These are phyloP conservation scores for Andrena haemorrhoa DNA, from an alignment of 2,888 invertebrate genomes.

Conservation along the genomic window DNA sequence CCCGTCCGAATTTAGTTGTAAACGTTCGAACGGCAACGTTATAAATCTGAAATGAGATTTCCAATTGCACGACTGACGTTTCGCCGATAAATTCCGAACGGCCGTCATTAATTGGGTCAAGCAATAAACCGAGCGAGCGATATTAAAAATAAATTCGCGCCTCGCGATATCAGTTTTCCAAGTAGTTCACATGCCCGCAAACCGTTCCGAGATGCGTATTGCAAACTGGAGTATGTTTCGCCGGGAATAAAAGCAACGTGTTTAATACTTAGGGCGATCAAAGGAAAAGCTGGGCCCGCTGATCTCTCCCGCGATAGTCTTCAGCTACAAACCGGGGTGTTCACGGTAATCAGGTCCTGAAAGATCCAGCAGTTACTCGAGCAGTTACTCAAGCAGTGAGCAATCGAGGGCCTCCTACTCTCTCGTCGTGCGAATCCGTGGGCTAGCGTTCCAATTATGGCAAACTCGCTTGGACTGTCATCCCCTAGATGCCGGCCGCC, in stretches of 20 bases:
- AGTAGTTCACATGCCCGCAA: background rate
- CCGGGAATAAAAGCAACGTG: too few relatives aligned
- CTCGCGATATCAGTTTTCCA: constrained; percentile 1
- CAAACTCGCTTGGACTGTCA: background rate
- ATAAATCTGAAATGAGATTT: constrained; percentile 64
- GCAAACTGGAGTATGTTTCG: too few relatives aligned
- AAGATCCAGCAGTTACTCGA: too few relatives aligned
- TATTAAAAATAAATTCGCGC: constrained; percentile 41
- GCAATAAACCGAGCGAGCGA: constrained; percentile 46
- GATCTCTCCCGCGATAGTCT: too few relatives aligned
- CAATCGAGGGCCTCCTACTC: background rate
- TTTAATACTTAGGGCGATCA: too few relatives aligned
- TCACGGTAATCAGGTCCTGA: too few relatives aligned
- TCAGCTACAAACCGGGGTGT: too few relatives aligned
- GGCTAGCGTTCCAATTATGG: background rate
- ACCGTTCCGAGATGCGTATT: background rate
- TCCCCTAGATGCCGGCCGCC: background rate
- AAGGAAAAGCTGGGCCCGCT: too few relatives aligned
- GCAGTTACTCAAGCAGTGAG: too few relatives aligned
- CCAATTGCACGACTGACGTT: constrained; percentile 37
- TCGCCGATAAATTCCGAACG: constrained; percentile 53
- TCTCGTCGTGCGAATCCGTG: background rate
- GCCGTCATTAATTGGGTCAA: constrained; percentile 59
- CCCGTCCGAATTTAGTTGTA: constrained; percentile 45
- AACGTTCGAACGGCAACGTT: constrained; percentile 46